Evolutionary conservation across 2,113 vertebrate species (phyloP).

Genomic region (Eubucco bourcierii): DNA sequence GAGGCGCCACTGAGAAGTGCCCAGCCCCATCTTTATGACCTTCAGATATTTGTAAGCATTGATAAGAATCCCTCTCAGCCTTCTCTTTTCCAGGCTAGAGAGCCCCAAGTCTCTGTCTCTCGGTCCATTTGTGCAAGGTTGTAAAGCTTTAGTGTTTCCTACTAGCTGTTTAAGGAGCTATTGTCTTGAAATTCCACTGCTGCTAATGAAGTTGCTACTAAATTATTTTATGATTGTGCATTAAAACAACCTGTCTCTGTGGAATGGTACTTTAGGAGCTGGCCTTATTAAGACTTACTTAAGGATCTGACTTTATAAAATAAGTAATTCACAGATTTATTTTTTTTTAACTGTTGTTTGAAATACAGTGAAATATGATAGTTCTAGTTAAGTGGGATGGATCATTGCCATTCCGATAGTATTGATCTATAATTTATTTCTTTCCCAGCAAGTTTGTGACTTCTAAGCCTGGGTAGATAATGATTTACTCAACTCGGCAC

Average conservation of each 20-base stretch:
- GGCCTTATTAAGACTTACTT: background rate
- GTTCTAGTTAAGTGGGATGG: conserved; percentile 73
- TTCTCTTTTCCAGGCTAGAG: too few species aligned
- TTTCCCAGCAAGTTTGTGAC: conserved; percentile 66
- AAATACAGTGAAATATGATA: conserved; percentile 48
- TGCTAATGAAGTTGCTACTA: background rate
- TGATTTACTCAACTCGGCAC: conserved; percentile 24
- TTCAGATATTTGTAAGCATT: too few species aligned
- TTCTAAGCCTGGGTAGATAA: conserved; percentile 49
- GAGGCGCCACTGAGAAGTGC: too few species aligned
- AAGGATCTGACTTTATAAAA: background rate
- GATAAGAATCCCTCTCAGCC: too few species aligned
- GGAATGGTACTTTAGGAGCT: background rate
- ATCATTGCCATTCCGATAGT: conserved; percentile 62
- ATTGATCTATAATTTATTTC: conserved; percentile 76
- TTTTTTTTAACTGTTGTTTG: conserved; percentile 26
- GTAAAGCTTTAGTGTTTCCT: background rate
- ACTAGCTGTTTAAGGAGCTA: background rate
- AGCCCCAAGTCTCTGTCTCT: too few species aligned
- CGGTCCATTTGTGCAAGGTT: background rate
- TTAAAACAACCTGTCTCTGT: background rate
- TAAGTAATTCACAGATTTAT: background rate
- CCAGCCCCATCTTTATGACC: too few species aligned
- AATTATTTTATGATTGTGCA: background rate
- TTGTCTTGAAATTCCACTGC: background rate